These are phyloP conservation scores for Dallia pectoralis DNA, from an alignment of 2,797 vertebrate species.

Conservation along the genomic window DNA sequence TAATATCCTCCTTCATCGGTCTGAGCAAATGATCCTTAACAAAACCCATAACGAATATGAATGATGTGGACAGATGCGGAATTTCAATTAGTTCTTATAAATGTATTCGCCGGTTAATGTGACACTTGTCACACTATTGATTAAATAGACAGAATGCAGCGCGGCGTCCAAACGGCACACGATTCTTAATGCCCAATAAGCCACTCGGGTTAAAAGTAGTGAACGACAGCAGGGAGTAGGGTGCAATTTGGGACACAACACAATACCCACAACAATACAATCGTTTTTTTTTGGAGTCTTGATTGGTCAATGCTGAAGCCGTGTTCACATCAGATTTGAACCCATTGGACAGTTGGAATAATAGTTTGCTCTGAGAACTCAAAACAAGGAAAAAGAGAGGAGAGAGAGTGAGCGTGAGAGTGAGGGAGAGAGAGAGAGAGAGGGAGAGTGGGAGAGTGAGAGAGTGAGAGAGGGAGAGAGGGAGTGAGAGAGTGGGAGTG, in stretches of 20 bases:
- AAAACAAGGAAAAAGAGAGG: too few relatives aligned
- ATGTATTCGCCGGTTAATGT: constrained; percentile 1
- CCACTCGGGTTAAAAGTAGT: background rate
- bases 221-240: background rate
- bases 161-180: background rate
- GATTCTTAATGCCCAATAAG: background rate
- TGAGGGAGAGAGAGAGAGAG: too few relatives aligned
- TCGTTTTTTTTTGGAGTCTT: background rate
- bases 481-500: too few relatives aligned
- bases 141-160: background rate
- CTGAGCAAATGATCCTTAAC: constrained; percentile 10
- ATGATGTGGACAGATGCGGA: background rate
- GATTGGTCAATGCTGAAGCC: background rate
- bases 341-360: too few relatives aligned
- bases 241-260: background rate
- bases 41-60: background rate
- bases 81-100: background rate
- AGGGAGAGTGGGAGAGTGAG: background rate
- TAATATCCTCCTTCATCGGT: background rate
- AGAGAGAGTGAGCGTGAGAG: too few relatives aligned
- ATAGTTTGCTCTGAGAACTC: too few relatives aligned
- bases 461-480: background rate
- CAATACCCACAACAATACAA: background rate
- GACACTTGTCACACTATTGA: background rate
- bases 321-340: background rate